Percentiles rank a stretch among this genome's conserved stretches.
Conservation (phyloP, 2,113 vertebrate genomes). For the Entomyzon cyanotis region DNA sequence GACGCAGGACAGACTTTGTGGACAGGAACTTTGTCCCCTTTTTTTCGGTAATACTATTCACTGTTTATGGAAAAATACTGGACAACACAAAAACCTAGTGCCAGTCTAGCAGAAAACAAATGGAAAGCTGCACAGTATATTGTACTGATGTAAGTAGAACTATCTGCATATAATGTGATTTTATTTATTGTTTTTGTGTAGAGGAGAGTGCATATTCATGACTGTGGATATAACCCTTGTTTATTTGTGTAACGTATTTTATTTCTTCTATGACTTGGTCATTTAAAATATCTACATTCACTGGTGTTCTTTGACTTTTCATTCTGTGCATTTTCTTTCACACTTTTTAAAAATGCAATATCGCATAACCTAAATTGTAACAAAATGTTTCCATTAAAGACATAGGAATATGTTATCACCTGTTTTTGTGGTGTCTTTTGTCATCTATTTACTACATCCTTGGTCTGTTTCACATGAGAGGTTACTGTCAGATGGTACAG, state of each 20-base stretch:
- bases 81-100: constrained; percentile 19
- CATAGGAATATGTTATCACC: constrained; percentile 39
- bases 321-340: constrained; percentile 78
- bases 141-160: constrained; percentile 88
- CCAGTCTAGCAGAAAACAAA: constrained; percentile 40
- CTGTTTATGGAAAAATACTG: constrained; percentile 34
- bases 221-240: constrained; percentile 81
- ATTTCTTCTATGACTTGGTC: constrained; percentile 68
- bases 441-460: neutral
- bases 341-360: constrained; percentile 73
- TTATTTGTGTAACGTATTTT: constrained; percentile 80
- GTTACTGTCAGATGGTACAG: neutral
- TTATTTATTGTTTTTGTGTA: constrained; percentile 89
- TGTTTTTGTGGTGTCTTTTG: neutral
- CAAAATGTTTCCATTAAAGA: constrained; percentile 81
- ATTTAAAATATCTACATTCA: constrained; percentile 70
- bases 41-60: neutral
- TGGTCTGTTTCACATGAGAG: neutral
- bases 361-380: constrained; percentile 76
- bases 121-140: constrained; percentile 63
- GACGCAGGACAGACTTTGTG: neutral
- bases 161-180: constrained; percentile 91
- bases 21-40: neutral
- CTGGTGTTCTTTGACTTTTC: constrained; percentile 68
- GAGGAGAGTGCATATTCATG: constrained; percentile 74